phyloP scores from a whole-genome alignment of 92 coral and sea anemone species.

The Epizoanthus rinbou region DNA sequence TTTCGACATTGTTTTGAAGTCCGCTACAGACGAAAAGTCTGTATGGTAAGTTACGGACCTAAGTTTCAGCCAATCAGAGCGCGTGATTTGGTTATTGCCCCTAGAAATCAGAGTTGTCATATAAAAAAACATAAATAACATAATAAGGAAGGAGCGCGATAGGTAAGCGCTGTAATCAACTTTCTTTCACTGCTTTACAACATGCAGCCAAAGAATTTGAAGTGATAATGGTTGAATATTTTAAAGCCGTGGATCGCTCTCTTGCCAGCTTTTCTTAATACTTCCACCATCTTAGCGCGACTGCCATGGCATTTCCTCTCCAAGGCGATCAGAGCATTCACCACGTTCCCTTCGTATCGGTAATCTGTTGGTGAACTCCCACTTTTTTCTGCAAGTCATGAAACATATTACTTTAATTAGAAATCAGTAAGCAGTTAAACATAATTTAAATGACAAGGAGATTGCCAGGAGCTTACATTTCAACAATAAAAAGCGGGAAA shows the following conservation, averaged over 20 bases:
- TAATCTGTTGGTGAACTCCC: background rate
- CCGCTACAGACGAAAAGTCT: too few species aligned
- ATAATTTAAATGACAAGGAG: background rate
- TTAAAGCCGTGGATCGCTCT: slow-evolving; percentile 29
- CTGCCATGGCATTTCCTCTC: slow-evolving; percentile 20
- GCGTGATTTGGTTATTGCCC: too few species aligned
- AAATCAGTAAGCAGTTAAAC: background rate
- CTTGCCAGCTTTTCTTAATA: slow-evolving; percentile 13
- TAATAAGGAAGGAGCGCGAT: too few species aligned
- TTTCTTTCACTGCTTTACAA: background rate
- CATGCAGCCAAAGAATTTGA: slow-evolving; percentile 5
- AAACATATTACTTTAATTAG: too few species aligned
- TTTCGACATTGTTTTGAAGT: too few species aligned
- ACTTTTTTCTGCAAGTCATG: slow-evolving; percentile 10
- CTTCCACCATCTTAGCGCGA: slow-evolving; percentile 19
- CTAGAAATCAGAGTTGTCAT: too few species aligned
- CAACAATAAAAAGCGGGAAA: background rate
- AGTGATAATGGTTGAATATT: slow-evolving; percentile 18
- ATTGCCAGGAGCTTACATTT: background rate
- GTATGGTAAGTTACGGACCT: too few species aligned
- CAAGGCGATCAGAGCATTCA: slow-evolving; percentile 20
- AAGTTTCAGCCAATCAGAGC: too few species aligned
- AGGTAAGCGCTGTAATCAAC: too few species aligned
- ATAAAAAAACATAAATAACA: too few species aligned
- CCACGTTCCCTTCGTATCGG: slow-evolving; percentile 35